Evolutionary conservation across 2,113 vertebrate genomes (phyloP), one percentile per base, ranked within the genome.

Genomic region (Gymnorhina tibicen): DNA sequence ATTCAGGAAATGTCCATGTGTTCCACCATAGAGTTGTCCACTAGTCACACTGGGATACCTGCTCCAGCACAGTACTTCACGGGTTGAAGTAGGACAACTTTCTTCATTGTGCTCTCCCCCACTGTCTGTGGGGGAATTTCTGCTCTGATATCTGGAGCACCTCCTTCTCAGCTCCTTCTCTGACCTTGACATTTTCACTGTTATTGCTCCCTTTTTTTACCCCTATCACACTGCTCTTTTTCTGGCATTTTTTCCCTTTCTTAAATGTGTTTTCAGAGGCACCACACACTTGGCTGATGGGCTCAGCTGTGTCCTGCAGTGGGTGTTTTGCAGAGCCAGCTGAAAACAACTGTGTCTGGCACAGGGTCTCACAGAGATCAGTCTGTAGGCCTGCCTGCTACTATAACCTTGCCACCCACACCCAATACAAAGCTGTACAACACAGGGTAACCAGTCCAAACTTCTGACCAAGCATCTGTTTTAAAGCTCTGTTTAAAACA

Each of bases 51-150:
- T 47, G 35, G 33, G 20, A 15, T 73, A 39, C 52, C n/a, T 84
- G 9, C 24, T 73, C 27, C 33, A 56, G 6, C 2, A 2, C 19
- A 7, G 14, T 56, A 81, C 16, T 83, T 8, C 39, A 24, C 32
- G 12, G 4, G 5, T 15, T 66, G 22, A 41, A 30, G 14, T 17
- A 11, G 7, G 21, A 56, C 7, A 56, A 20, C 1, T 7, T 62
- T 4, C 27, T 81, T 44, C 46, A 49, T 11, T 1, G 0, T 56
- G 27, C 35, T 69, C 11, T 74, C 11, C 6, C 30, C 1, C 17
- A 13, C 0, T 2, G 5, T 8, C n/a, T 59, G 28, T 0, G 4
- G 15, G 5, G 3, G 2, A 46, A n/a, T 47, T 6, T 56, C 28
- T 70, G 23, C 22, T 90, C 21, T 58, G 35, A 9, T 21, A 22